A percentile compares a stretch with the other conserved stretches of the same genome.
Evolutionary conservation across 2,888 invertebrate species (phyloP).

Genomic region (Diaphora mendica): DNA sequence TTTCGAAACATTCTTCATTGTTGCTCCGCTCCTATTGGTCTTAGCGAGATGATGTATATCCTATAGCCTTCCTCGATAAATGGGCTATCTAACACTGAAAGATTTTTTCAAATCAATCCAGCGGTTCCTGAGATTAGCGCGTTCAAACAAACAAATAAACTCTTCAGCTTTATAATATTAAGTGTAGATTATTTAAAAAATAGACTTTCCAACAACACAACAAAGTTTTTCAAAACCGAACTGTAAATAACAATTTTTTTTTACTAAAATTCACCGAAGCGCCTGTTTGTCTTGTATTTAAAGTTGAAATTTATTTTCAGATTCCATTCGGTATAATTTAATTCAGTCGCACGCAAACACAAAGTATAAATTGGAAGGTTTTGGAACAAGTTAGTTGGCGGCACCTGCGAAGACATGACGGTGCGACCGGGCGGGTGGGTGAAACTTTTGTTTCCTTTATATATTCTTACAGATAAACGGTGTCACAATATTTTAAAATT

Average conservation of each 20-base stretch:
- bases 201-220: neutral
- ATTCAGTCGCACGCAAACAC: slow-evolving; percentile 14
- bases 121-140: no score
- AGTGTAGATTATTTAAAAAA: no score
- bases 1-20: no score
- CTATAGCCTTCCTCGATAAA: no score
- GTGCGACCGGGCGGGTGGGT: slow-evolving; percentile 18
- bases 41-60: no score
- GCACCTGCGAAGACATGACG: slow-evolving; percentile 40
- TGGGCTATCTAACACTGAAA: no score
- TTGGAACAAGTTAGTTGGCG: slow-evolving; percentile 29
- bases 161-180: no score
- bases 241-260: neutral
- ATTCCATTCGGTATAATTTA: slow-evolving; percentile 10
- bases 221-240: neutral
- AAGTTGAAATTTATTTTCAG: neutral
- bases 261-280: neutral
- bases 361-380: slow-evolving; percentile 32
- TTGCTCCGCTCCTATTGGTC: no score
- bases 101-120: no score
- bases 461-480: neutral
- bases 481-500: neutral
- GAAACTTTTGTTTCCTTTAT: slow-evolving; percentile 21
- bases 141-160: no score
- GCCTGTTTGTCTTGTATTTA: neutral